Percentiles rank a stretch among this genome's conserved stretches.
Evolutionary conservation across 2,113 vertebrate species (phyloP).

Genomic region (Barnardius zonarius): DNA sequence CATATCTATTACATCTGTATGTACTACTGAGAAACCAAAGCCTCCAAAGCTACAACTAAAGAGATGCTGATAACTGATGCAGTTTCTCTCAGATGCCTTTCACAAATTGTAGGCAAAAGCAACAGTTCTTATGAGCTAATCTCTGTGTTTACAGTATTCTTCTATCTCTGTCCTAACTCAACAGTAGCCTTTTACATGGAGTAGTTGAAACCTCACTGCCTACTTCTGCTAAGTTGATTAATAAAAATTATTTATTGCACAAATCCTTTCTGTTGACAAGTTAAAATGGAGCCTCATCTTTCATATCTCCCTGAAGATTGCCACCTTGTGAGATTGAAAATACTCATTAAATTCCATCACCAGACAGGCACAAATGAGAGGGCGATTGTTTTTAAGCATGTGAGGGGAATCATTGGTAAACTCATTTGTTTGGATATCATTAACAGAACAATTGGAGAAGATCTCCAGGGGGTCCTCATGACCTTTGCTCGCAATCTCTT

Average conservation of each 20-base stretch:
- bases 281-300: slow-evolving; percentile 85
- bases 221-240: slow-evolving; percentile 79
- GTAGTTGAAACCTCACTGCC: slow-evolving; percentile 52
- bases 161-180: background rate
- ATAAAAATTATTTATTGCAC: slow-evolving; percentile 88
- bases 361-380: slow-evolving; percentile 83
- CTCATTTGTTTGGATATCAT: slow-evolving; percentile 90
- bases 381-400: slow-evolving; percentile 88
- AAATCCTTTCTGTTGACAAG: slow-evolving; percentile 83
- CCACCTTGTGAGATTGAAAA: slow-evolving; percentile 85
- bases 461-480: slow-evolving; percentile 93
- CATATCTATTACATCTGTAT: background rate
- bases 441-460: slow-evolving; percentile 92
- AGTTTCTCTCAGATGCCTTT: background rate
- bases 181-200: slow-evolving; percentile 19
- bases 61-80: background rate
- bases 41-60: background rate
- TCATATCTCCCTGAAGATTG: slow-evolving; percentile 86
- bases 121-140: background rate
- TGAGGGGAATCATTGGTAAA: slow-evolving; percentile 87
- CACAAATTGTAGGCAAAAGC: background rate
- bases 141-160: background rate
- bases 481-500: slow-evolving; percentile 98
- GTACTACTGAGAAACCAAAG: background rate
- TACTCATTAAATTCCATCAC: slow-evolving; percentile 88